phyloP scores from a whole-genome alignment of 2,113 vertebrate genomes.

The Arvicanthis niloticus region DNA sequence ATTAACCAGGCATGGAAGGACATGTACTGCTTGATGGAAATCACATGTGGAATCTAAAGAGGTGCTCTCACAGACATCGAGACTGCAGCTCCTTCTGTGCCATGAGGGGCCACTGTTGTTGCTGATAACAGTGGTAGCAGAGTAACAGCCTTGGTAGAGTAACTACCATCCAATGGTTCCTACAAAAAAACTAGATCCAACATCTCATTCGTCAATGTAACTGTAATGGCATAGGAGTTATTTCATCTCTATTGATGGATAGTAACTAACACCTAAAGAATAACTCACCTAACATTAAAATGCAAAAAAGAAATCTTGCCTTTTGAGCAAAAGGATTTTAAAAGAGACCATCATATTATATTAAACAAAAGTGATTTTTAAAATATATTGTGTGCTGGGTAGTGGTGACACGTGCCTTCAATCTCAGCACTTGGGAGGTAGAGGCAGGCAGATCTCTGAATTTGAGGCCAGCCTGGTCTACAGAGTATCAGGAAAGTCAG shows the following conservation, averaged over 20 bases:
- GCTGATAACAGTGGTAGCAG: not conserved
- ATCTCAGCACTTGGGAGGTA: too few relatives aligned
- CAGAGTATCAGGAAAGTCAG: too few relatives aligned
- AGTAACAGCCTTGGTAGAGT: not conserved
- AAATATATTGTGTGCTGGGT: not conserved
- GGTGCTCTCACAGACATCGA: too few relatives aligned
- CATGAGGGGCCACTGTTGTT: not conserved
- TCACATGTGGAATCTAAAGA: accelerated
- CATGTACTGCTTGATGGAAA: too few relatives aligned
- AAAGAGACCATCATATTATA: not conserved
- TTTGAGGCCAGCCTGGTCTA: too few relatives aligned
- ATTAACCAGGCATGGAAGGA: not conserved
- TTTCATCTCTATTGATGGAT: not conserved
- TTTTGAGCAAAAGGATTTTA: conserved; percentile 15
- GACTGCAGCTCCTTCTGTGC: not conserved
- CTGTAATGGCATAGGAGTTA: not conserved
- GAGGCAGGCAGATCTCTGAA: too few relatives aligned
- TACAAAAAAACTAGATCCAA: not conserved
- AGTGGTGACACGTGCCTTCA: too few relatives aligned
- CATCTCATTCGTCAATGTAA: conserved; percentile 15
- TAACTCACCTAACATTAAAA: not conserved
- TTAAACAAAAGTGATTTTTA: not conserved
- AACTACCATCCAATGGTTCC: not conserved
- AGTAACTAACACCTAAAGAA: conserved; percentile 13
- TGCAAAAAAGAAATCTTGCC: not conserved